Percentiles rank a stretch among this genome's conserved stretches.
These are phyloP conservation scores for Dallia pectoralis DNA, from an alignment of 2,797 vertebrate genomes.

Conservation along the genomic window DNA sequence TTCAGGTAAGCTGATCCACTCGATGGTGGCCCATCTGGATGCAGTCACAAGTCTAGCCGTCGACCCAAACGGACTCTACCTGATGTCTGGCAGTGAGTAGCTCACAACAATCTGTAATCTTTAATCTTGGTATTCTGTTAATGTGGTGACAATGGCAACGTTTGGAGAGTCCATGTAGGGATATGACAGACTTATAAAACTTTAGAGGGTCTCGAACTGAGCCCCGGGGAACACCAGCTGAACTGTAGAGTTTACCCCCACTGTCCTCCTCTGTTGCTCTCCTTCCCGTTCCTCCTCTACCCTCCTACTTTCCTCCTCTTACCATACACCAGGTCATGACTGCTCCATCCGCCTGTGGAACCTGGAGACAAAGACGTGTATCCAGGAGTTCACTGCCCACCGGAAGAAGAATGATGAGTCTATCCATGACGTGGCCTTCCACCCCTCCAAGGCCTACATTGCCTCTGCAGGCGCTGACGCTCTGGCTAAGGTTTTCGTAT, in stretches of 20 bases:
- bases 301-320: background rate
- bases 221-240: background rate
- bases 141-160: no score
- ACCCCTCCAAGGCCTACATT: slow-evolving; percentile 96
- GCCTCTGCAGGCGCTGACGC: slow-evolving; percentile 96
- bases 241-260: background rate
- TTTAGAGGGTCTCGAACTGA: background rate
- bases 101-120: background rate
- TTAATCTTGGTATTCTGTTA: no score
- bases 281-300: background rate
- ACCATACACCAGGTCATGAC: slow-evolving; percentile 82
- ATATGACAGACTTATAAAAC: background rate
- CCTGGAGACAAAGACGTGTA: slow-evolving; percentile 98
- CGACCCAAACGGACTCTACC: slow-evolving; percentile 96
- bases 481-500: slow-evolving; percentile 99
- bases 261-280: background rate
- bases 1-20: no score
- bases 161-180: background rate
- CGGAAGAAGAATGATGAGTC: slow-evolving; percentile 97
- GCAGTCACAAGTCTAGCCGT: slow-evolving; percentile 97
- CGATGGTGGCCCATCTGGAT: slow-evolving; percentile 97
- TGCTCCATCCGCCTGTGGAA: slow-evolving; percentile 99
- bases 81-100: slow-evolving; percentile 99
- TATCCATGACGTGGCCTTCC: slow-evolving; percentile 97
- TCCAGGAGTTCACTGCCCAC: slow-evolving; percentile 98